Evolutionary conservation across 1,140 invertebrate genomes (phyloP).

Genomic region (Heliconius hermathena): DNA sequence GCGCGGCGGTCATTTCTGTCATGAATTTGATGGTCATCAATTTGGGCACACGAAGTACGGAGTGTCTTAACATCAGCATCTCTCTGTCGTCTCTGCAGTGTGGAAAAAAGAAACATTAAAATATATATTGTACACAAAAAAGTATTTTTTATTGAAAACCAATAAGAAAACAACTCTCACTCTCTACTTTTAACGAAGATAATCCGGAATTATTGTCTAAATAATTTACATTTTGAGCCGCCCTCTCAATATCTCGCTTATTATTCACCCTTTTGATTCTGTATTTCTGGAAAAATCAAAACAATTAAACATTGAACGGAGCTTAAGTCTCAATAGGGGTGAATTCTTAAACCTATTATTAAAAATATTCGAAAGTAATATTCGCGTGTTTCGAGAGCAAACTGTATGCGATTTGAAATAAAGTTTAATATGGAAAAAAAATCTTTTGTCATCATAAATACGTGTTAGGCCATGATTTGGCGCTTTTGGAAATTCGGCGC

Average conservation of each 20-base stretch:
- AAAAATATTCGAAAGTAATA: conserved; percentile 44
- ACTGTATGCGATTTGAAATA: background rate
- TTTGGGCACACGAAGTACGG: too few relatives aligned
- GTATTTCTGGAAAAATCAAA: conserved; percentile 67
- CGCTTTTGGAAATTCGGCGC: conserved; percentile 47
- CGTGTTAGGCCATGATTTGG: conserved; percentile 62
- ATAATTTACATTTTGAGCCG: conserved; percentile 1
- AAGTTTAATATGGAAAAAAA: background rate
- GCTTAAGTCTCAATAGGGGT: conserved; percentile 61
- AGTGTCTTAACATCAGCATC: too few relatives aligned
- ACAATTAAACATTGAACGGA: conserved; percentile 71
- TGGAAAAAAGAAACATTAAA: too few relatives aligned
- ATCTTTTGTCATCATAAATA: background rate
- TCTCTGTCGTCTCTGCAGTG: too few relatives aligned
- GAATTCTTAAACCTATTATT: conserved; percentile 58
- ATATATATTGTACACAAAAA: too few relatives aligned
- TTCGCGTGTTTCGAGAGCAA: background rate
- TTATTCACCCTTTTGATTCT: conserved; percentile 66
- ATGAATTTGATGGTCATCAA: too few relatives aligned
- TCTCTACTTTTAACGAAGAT: background rate
- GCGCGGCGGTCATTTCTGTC: too few relatives aligned
- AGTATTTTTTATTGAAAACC: background rate
- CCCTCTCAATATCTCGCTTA: conserved; percentile 27
- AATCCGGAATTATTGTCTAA: background rate
- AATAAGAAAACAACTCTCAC: background rate